Evolutionary conservation across 37 sponge, comb jelly and placozoan genomes (phyloP).

Genomic region (Amphimedon queenslandica): DNA sequence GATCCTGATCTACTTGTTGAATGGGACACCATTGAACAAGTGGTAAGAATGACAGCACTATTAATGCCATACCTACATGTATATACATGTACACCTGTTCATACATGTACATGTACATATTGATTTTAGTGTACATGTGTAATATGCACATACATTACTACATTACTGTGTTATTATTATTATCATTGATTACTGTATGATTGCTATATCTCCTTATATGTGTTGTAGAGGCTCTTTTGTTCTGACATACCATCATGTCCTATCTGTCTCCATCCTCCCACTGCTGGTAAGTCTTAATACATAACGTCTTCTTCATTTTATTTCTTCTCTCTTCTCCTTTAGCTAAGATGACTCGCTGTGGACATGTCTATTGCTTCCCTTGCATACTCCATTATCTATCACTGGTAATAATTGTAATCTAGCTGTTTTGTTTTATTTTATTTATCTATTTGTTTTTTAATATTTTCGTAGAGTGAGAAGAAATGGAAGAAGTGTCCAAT

Average conservation of each 20-base stretch:
- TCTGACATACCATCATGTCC: constrained; percentile 89
- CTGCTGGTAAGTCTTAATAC: constrained; percentile 49
- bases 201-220: background rate
- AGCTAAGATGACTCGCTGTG: constrained; percentile 87
- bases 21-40: constrained; percentile 77
- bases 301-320: background rate
- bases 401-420: constrained; percentile 41
- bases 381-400: constrained; percentile 78
- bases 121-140: no score
- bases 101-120: background rate
- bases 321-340: background rate
- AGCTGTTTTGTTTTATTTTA: background rate
- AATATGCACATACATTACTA: no score
- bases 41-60: constrained; percentile 44
- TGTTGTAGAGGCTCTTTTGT: constrained; percentile 69
- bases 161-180: background rate
- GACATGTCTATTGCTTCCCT: constrained; percentile 84
- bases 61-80: background rate
- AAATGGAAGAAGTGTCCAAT: constrained; percentile 84
- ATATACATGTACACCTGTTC: background rate
- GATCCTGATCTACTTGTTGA: constrained; percentile 79
- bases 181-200: background rate
- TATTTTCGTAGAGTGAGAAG: constrained; percentile 43
- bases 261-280: constrained; percentile 87
- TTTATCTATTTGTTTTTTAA: background rate